Evolutionary conservation across 2,113 vertebrate genomes (phyloP).

Genomic region (Chaetodon trifascialis): DNA sequence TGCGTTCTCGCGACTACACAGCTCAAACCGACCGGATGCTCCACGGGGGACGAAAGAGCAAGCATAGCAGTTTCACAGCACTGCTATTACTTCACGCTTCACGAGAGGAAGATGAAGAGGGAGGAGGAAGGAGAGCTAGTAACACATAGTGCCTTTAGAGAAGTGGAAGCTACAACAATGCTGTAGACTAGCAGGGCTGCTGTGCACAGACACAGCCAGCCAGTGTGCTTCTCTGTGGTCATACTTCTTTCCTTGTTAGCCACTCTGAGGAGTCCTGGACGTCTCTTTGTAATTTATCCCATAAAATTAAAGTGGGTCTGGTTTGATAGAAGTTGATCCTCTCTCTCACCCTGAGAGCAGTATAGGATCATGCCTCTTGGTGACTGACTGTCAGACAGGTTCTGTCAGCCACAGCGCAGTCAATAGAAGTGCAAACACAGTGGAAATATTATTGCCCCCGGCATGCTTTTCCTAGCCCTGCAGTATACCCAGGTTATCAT

Average conservation of each 20-base stretch:
- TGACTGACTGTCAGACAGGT: conserved; percentile 34
- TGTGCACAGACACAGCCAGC: conserved; percentile 12
- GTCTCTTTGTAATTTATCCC: conserved; percentile 1
- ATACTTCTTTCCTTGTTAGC: conserved; percentile 1
- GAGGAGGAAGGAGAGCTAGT: conserved; percentile 26
- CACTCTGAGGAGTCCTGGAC: conserved; percentile 1
- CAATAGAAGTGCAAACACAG: conserved; percentile 49
- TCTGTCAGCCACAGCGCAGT: conserved; percentile 42
- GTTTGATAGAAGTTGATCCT: conserved; percentile 16
- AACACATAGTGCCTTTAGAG: conserved; percentile 20
- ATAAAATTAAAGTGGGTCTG: conserved; percentile 8
- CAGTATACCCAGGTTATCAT: conserved; percentile 57
- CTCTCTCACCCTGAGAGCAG: conserved; percentile 30
- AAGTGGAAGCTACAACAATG: conserved; percentile 42
- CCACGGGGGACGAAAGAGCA: conserved; percentile 49
- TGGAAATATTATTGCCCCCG: conserved; percentile 59
- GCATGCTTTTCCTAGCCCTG: conserved; percentile 48
- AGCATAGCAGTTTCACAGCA: conserved; percentile 57
- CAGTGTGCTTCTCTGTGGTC: background rate
- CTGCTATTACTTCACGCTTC: conserved; percentile 56
- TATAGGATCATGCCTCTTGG: conserved; percentile 23
- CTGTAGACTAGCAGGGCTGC: conserved; percentile 22
- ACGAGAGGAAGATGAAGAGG: conserved; percentile 26
- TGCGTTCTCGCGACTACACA: conserved; percentile 28
- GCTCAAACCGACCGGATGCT: conserved; percentile 63